Evolutionary conservation across 2,113 vertebrate genomes (phyloP).

Genomic region (Sinocyclocheilus anshuiensis): DNA sequence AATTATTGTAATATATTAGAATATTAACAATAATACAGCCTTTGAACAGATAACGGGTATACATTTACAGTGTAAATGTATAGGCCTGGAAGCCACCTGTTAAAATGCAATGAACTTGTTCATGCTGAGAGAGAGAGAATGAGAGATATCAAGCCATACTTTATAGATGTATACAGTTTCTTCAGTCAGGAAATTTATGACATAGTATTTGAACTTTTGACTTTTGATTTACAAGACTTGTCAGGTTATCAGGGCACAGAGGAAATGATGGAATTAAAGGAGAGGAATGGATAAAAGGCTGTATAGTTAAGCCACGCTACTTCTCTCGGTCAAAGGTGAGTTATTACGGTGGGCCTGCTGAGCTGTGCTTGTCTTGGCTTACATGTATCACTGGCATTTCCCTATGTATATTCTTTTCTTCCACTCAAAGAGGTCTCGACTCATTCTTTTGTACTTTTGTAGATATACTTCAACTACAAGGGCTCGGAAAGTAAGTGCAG

Average conservation of each 20-base stretch:
- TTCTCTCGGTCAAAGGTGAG: conserved; percentile 44
- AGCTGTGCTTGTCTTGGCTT: conserved; percentile 56
- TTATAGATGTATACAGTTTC: conserved; percentile 48
- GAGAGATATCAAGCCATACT: neutral
- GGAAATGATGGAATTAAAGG: conserved; percentile 57
- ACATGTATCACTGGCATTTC: conserved; percentile 54
- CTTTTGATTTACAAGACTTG: conserved; percentile 62
- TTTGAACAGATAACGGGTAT: neutral
- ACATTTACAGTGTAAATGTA: neutral
- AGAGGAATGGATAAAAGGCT: conserved; percentile 50
- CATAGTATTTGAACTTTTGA: conserved; percentile 45
- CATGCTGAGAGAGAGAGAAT: conserved; percentile 19
- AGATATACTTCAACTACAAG: neutral
- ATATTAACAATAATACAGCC: neutral
- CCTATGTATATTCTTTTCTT: conserved; percentile 34
- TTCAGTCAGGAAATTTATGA: conserved; percentile 41
- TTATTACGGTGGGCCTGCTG: conserved; percentile 56
- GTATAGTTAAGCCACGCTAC: conserved; percentile 46
- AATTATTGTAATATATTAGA: neutral
- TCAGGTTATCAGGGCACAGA: conserved; percentile 54
- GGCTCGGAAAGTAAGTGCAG: neutral
- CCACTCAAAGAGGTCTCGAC: conserved; percentile 20
- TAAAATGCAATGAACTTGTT: conserved; percentile 28
- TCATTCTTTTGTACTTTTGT: conserved; percentile 50
- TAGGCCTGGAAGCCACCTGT: neutral